Evolutionary conservation across 2,797 vertebrate species (phyloP).

Genomic region (Sebastes aleutianus): DNA sequence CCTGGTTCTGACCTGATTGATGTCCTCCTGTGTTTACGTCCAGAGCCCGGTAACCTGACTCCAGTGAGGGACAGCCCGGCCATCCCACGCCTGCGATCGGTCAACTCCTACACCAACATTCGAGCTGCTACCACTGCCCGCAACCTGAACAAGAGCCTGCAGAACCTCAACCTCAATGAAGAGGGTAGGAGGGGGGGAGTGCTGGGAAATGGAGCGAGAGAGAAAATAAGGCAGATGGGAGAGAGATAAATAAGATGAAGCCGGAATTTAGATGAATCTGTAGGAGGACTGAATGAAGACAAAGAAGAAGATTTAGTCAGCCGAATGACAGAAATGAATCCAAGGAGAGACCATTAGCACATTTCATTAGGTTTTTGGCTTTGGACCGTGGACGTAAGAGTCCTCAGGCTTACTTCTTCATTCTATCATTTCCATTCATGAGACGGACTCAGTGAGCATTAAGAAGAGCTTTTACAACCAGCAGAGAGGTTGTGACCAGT

Average conservation of each 20-base stretch:
- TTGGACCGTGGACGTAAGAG: neutral
- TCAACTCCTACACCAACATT: constrained; percentile 98
- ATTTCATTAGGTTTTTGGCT: neutral
- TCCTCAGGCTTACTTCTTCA: neutral
- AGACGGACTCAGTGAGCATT: neutral
- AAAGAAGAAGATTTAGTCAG: constrained; percentile 16
- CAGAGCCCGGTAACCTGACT: constrained; percentile 92
- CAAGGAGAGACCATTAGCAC: neutral
- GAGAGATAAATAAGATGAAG: neutral
- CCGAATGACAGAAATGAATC: constrained; percentile 1
- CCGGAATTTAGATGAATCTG: neutral
- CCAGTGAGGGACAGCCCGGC: constrained; percentile 92
- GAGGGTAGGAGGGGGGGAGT: constrained; percentile 82
- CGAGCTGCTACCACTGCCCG: constrained; percentile 90
- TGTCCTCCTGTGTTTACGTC: neutral
- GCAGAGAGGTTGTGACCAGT: neutral
- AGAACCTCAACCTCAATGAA: constrained; percentile 97
- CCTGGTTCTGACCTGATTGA: neutral
- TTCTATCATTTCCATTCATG: constrained; percentile 1
- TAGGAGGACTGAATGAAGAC: neutral
- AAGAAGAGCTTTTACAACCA: neutral
- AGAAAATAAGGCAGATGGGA: neutral
- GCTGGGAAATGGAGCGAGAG: neutral
- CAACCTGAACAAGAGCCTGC: constrained; percentile 96
- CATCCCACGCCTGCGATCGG: constrained; percentile 90